Evolutionary conservation across 2,113 vertebrate genomes (phyloP).

Genomic region (Anhinga rufa): DNA sequence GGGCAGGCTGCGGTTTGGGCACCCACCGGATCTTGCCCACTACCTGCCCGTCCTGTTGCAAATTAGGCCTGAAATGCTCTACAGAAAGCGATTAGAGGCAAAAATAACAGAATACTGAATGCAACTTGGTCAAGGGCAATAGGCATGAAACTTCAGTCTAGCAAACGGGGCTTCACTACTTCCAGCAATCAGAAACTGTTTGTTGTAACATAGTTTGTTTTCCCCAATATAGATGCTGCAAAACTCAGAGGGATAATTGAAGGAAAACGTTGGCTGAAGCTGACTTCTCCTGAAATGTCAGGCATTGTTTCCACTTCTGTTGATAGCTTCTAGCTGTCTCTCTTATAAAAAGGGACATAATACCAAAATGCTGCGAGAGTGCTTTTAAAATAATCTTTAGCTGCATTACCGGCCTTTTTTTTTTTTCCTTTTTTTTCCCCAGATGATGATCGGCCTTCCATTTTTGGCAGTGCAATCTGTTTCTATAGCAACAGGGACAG

Average conservation of each 20-base stretch:
- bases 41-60: accelerated
- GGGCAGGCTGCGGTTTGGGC: neutral
- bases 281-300: neutral
- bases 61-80: neutral
- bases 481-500: neutral
- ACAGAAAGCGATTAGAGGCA: accelerated
- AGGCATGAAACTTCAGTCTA: neutral
- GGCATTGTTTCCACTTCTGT: neutral
- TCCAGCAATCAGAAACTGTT: neutral
- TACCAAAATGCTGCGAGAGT: neutral
- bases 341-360: neutral
- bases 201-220: neutral
- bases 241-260: neutral
- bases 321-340: neutral
- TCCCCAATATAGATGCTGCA: neutral
- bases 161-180: neutral
- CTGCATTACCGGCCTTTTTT: neutral
- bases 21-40: accelerated
- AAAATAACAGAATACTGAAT: neutral
- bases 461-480: neutral
- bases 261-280: neutral
- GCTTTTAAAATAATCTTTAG: neutral
- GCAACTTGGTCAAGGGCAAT: neutral
- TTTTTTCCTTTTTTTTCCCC: no score
- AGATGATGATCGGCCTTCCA: neutral